phyloP scores from a whole-genome alignment of 2,797 vertebrate species.

The Poeciliopsis gracilis region DNA sequence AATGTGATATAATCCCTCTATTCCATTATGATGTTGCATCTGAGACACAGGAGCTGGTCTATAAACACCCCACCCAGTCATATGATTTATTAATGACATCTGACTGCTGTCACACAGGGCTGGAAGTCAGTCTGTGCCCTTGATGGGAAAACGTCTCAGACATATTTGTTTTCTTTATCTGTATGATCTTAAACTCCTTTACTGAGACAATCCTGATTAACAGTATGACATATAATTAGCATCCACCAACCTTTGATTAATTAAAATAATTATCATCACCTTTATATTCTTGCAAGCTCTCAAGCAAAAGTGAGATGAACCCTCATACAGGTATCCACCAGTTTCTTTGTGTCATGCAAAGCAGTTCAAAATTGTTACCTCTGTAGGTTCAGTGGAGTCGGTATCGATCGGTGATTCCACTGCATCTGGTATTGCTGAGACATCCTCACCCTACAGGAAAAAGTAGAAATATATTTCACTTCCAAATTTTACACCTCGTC shows the following conservation, averaged over 20 bases:
- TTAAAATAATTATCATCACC: background rate
- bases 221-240: background rate
- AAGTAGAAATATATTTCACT: background rate
- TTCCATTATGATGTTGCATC: background rate
- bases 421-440: conserved; percentile 37
- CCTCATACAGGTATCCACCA: background rate
- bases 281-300: background rate
- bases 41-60: background rate
- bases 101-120: conserved; percentile 14
- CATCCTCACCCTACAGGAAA: conserved; percentile 55
- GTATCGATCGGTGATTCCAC: conserved; percentile 64
- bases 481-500: background rate
- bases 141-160: background rate
- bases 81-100: conserved; percentile 23
- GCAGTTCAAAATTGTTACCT: conserved; percentile 52
- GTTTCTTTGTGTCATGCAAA: background rate
- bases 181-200: background rate
- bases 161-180: background rate
- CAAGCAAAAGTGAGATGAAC: background rate
- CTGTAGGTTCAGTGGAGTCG: conserved; percentile 56
- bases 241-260: background rate
- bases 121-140: conserved; percentile 16
- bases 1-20: background rate
- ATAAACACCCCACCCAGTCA: conserved; percentile 5
- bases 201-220: background rate